Base-by-base conservation (phyloP, 2,113 vertebrate species). In the Plecturocebus donacophilus region DNA sequence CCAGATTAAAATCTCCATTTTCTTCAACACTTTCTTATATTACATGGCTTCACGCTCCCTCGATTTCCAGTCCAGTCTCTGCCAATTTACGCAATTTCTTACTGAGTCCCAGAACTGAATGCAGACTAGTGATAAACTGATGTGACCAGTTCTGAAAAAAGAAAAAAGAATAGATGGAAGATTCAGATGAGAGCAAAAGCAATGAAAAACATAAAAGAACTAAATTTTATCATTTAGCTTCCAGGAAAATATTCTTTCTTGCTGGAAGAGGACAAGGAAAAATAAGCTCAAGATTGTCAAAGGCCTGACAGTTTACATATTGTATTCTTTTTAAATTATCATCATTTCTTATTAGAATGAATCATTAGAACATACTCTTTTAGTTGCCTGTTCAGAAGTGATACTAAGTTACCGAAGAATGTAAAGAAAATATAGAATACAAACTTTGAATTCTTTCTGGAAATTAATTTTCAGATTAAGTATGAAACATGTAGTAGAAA, bases 381-480 rank as follows among this genome's bases (percentile, higher is more conserved):
- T 56, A 76, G 45, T 87, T 91, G 88, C 25, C 84, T 91, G 6
- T 83, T 94, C 70, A 25, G n/a, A n/a, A 40, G 30, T 56, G 45
- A 76, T 71, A 19, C 79, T 88, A 85, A 49, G 16, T 73, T 92
- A 93, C 27, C 45, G 66, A 83, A 40, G 56, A 40, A 90, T 79
- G 27, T 85, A 42, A 90, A 80, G 23, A 64, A 91, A 92, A 95
- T 54, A 45, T 4, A 77, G 14, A 68, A 25, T 49, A 56, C 35
- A 32, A 61, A 32, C 16, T 45, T n/a, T 19, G 27, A 81, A 56
- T 87, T 95, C 20, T 95, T 84, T 94, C 58, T 84, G 47, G 68
- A 91, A 92, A 71, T 85, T 83, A 70, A 87, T 64, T 92, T 95
- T 84, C 87, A 70, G 17, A 87, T 95, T 90, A 90, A 89, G 35